phyloP scores from a whole-genome alignment of 2,797 vertebrate genomes.

The Lateolabrax maculatus region DNA sequence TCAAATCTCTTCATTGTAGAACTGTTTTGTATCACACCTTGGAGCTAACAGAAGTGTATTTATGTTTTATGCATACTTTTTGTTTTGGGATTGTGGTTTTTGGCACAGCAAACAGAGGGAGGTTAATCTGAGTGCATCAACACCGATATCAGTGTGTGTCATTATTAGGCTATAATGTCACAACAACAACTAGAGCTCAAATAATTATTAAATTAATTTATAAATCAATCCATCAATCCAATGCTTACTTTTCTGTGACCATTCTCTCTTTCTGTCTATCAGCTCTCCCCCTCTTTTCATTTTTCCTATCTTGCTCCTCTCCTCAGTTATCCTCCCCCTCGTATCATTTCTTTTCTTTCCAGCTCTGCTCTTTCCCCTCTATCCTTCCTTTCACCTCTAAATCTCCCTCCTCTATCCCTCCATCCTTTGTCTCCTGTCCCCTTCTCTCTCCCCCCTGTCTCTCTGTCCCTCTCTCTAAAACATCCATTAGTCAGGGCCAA shows the following conservation, averaged over 20 bases:
- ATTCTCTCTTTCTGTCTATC: conserved; percentile 24
- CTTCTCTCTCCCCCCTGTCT: conserved; percentile 44
- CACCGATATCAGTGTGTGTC: neutral
- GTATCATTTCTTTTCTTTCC: conserved; percentile 27
- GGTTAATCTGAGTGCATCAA: neutral
- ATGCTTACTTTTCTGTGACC: neutral
- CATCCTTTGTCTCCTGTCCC: conserved; percentile 68
- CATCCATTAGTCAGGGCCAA: conserved; percentile 85
- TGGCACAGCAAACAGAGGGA: neutral
- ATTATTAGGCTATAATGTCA: neutral
- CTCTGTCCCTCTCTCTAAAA: conserved; percentile 73
- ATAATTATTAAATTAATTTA: neutral
- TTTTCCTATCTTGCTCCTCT: neutral
- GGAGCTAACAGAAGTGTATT: neutral
- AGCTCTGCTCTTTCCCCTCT: conserved; percentile 36
- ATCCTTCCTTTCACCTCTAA: conserved; percentile 74
- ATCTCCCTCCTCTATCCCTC: conserved; percentile 53
- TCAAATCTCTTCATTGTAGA: conserved; percentile 5
- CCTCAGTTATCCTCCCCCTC: neutral
- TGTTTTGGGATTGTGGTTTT: neutral
- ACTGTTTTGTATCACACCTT: neutral
- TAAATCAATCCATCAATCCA: neutral
- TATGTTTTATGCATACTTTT: conserved; percentile 15
- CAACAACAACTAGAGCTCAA: neutral
- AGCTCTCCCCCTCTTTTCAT: conserved; percentile 19